Base-by-base conservation (phyloP, 2,888 invertebrate species). In the Flexamia atlantica region DNA sequence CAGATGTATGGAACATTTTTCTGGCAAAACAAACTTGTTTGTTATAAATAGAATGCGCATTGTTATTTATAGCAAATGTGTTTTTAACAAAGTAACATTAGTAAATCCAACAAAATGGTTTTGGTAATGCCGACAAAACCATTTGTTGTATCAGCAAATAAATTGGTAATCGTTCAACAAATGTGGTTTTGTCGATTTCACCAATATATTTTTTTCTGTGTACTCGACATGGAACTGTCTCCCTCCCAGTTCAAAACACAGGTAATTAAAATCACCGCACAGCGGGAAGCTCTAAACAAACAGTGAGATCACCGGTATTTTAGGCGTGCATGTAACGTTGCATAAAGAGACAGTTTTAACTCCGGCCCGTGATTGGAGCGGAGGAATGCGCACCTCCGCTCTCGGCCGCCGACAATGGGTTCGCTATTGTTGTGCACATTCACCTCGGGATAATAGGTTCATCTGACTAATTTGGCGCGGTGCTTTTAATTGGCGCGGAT, bases 261-360 rank as follows among this genome's bases (percentile, higher is more conserved):
- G 46, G 46, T 46, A 46, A 46, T 46, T 17, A 46, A 1, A 9
- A 46, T 7, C 46, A 14, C 46, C 46, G 46, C 12, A 9, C 53
- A 23, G 53, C 10, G 53, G 23, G 20, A 3, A 2, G 53, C 23
- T 36, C 46, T 23, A 5, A 64, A 30, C 64, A 64, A 64, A 64
- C 64, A 30, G 30, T 64, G 64, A 64, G 64, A 30, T 64, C 64
- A 64, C 17, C 64, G 64, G 64, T 64, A 64, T 64, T 64, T 30
- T 5, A 17, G 14, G 64, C 64, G 14, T 28, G 64, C 64, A 30
- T 28, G 57, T 57, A 57, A 20, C 5, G 57, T 12, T 1, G 25
- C 23, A 23, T 57, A 57, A 28, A 64, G 64, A 28, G 64, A 64
- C 64, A 64, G 64, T 64, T 25, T 30, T 64, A 64, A 64, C 64